A percentile compares a stretch with the other conserved stretches of the same genome.
Conservation (phyloP, 2,797 vertebrate species). For the Phoxinus dragarum region DNA sequence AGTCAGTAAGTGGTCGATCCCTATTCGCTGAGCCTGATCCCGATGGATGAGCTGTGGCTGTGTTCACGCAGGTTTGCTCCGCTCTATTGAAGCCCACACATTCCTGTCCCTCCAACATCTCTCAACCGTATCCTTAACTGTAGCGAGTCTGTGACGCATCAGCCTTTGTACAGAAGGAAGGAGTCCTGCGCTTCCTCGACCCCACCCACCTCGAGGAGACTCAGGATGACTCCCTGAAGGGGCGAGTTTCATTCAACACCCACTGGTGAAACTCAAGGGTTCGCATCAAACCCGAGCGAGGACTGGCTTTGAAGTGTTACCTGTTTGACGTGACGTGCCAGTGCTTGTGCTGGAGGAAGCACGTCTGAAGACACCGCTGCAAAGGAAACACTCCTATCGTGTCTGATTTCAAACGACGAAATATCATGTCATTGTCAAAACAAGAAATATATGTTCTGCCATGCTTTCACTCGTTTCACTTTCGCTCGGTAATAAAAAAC, state of each 20-base stretch:
- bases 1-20: not conserved
- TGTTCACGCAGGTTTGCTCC: constrained; percentile 49
- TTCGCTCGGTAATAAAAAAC: not conserved
- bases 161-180: constrained; percentile 19
- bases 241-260: constrained; percentile 65
- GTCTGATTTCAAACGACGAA: not conserved
- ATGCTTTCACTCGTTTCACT: not conserved
- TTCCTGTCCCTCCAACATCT: constrained; percentile 42
- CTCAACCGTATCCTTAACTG: constrained; percentile 13
- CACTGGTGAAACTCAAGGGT: constrained; percentile 63
- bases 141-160: constrained; percentile 44
- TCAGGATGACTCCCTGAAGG: constrained; percentile 26
- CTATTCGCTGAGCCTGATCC: not conserved
- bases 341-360: constrained; percentile 53
- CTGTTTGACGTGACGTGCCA: constrained; percentile 57
- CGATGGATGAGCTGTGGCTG: not conserved
- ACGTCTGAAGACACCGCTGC: constrained; percentile 13
- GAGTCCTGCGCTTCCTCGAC: constrained; percentile 15
- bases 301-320: constrained; percentile 52
- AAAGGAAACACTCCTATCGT: not conserved
- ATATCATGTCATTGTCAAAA: too few relatives aligned
- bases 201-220: constrained; percentile 1
- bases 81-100: constrained; percentile 34
- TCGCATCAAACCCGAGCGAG: constrained; percentile 46
- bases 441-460: not conserved